Percentiles rank a stretch among this genome's conserved stretches.
These are phyloP conservation scores for Cercopithecus petaurista DNA, from an alignment of 2,797 vertebrate genomes.

Conservation along the genomic window DNA sequence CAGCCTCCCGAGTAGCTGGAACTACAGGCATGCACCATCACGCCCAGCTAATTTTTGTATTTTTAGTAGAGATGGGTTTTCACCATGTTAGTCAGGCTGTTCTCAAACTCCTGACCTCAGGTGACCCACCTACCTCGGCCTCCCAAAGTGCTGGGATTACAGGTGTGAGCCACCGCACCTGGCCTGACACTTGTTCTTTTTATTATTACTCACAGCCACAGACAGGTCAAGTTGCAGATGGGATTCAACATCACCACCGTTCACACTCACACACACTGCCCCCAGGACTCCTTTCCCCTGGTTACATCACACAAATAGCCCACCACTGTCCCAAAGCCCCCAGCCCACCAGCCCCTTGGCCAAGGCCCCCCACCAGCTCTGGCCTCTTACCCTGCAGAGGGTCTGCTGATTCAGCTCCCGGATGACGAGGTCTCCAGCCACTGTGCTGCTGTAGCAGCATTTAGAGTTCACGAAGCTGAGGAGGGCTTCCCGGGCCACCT, in stretches of 20 bases:
- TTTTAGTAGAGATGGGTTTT: not conserved
- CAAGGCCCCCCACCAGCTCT: fast-evolving
- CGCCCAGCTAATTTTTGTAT: not conserved
- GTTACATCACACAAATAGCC: fast-evolving
- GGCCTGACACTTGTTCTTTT: not conserved
- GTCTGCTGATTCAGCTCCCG: slow-evolving; percentile 85
- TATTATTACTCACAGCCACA: not conserved
- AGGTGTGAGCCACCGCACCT: not conserved
- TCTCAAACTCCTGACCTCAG: not conserved
- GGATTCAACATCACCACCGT: fast-evolving
- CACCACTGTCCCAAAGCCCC: not conserved
- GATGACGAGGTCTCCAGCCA: slow-evolving; percentile 87
- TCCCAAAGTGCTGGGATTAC: not conserved
- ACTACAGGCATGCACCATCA: too few relatives aligned
- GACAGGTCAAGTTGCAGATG: not conserved
- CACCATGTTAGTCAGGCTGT: not conserved
- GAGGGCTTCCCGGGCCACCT: slow-evolving; percentile 88
- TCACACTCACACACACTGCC: fast-evolving
- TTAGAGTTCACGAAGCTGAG: slow-evolving; percentile 88
- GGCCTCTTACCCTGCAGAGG: slow-evolving; percentile 86
- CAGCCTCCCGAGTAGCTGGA: too few relatives aligned
- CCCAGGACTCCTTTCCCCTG: not conserved
- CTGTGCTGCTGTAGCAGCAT: slow-evolving; percentile 89
- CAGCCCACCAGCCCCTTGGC: fast-evolving
- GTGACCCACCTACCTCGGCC: not conserved